phyloP scores from a whole-genome alignment of 1,140 invertebrate genomes.

The Coenobita brevimanus region DNA sequence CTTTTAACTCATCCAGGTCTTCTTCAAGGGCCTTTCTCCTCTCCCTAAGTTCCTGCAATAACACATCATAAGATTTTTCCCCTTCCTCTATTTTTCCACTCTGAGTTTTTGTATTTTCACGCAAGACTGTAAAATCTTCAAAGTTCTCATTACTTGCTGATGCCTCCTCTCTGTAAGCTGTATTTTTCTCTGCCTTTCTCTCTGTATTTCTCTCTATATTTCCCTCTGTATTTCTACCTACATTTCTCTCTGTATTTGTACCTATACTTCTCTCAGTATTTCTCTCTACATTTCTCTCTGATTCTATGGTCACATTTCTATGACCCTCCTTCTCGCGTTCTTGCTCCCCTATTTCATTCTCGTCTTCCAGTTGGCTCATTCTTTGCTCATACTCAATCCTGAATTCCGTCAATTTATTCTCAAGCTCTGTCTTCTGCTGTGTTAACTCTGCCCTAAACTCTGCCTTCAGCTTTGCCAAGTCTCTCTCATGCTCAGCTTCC shows the following conservation, averaged over 20 bases:
- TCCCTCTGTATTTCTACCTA: not conserved
- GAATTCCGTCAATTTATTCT: conserved; percentile 52
- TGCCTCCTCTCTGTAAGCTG: not conserved
- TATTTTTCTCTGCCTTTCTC: not conserved
- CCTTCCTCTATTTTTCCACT: not conserved
- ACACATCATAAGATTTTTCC: conserved; percentile 36
- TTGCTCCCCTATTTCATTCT: not conserved
- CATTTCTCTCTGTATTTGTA: not conserved
- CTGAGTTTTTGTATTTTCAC: not conserved
- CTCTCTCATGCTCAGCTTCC: conserved; percentile 31
- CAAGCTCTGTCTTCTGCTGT: conserved; percentile 39
- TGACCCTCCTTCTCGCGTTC: not conserved
- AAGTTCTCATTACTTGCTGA: not conserved
- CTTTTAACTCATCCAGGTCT: conserved; percentile 44
- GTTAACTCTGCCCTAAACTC: conserved; percentile 53
- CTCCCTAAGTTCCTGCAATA: conserved; percentile 30
- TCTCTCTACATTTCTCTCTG: not conserved
- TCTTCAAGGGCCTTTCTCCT: conserved; percentile 43
- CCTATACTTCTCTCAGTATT: not conserved
- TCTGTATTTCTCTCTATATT: not conserved
- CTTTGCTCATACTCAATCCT: conserved; percentile 55
- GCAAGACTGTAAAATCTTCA: not conserved
- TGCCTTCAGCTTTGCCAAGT: conserved; percentile 31
- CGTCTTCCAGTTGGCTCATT: conserved; percentile 37
- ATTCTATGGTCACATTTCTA: no score